These are phyloP conservation scores for Drosophila ambigua DNA, from an alignment of 1,140 invertebrate species.

Conservation along the genomic window DNA sequence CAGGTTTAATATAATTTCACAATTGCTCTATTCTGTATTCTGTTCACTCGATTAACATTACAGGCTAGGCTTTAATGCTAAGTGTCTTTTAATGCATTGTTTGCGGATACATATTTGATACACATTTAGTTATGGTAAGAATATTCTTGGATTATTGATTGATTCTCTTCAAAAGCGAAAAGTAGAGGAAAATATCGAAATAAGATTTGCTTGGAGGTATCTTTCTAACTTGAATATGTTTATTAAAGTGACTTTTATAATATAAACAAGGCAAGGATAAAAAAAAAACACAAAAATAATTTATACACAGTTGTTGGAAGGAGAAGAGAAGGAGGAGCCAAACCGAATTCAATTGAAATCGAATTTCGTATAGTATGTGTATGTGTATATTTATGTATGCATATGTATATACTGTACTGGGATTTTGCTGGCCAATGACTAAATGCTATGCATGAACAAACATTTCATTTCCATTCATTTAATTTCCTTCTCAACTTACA, in stretches of 20 bases:
- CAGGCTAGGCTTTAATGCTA: conserved; percentile 50
- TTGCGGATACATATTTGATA: conserved; percentile 28
- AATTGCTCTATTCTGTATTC: conserved; percentile 60
- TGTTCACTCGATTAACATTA: conserved; percentile 51
- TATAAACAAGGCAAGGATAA: conserved; percentile 71
- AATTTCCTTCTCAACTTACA: conserved; percentile 1
- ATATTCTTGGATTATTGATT: conserved; percentile 24
- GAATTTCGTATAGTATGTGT: conserved; percentile 13
- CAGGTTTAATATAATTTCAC: conserved; percentile 45
- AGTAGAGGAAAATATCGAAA: conserved; percentile 27
- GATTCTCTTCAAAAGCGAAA: conserved; percentile 2
- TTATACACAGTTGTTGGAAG: conserved; percentile 51
- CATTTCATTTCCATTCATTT: conserved; percentile 44
- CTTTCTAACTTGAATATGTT: conserved; percentile 63
- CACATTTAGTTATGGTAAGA: conserved; percentile 5
- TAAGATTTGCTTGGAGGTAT: conserved; percentile 48
- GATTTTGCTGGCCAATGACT: conserved; percentile 56
- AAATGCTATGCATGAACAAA: conserved; percentile 75
- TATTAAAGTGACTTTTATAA: conserved; percentile 70
- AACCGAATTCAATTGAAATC: conserved; percentile 44
- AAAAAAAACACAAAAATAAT: conserved; percentile 54
- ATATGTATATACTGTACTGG: conserved; percentile 33
- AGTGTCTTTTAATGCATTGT: conserved; percentile 56
- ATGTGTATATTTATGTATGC: conserved; percentile 9
- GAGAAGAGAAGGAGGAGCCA: background rate